Evolutionary conservation across 2,797 vertebrate genomes (phyloP), one percentile per base, ranked within the genome.

Genomic region (Denticeps clupeoides): DNA sequence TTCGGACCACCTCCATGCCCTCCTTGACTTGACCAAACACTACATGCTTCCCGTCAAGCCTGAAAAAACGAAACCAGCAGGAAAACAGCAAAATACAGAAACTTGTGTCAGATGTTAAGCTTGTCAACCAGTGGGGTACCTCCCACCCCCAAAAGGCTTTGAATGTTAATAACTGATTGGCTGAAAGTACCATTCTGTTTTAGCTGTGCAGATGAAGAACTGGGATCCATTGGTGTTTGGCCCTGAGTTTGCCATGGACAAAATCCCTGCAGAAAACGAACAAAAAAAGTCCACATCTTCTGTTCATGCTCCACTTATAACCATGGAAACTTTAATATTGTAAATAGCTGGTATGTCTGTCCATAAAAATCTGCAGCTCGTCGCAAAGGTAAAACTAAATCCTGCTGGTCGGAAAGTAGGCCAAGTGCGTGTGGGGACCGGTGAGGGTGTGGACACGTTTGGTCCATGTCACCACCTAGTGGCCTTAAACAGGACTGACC

Each of bases 211-310:
- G 45, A 94, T 94, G 72, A 96, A 97, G 80, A 98, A 97, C 73
- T 97, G 93, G 35, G 94, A 97, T 61, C 90, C 87, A 0, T 98
- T 97, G 37, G 88, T 93, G 66, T 96, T 90, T 25, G 87, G 87
- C 37, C 94, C 94, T 1, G 91, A 89, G 16, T 98, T 97, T 4
- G 93, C 93, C 94, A 98, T 98, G 10, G 94, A 98, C 44, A 98
- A 78, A 22, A 84, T 77, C 70, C 94, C 94, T 98, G 64, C 23
- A 31, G 67, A 47, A 56, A 42, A 48, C 32, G 8, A 13, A 49
- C 43, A 45, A 48, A 15, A 31, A 27, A 47, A 57, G 49, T 26
- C 24, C 18, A 40, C 33, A 23, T 23, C 23, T 23, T 23, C 22
- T 23, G 23, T 23, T 27, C 28, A 12, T 4, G 29, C 12, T 11